These are phyloP conservation scores for Diorhabda sublineata DNA, from an alignment of 1,140 invertebrate species.

Conservation along the genomic window DNA sequence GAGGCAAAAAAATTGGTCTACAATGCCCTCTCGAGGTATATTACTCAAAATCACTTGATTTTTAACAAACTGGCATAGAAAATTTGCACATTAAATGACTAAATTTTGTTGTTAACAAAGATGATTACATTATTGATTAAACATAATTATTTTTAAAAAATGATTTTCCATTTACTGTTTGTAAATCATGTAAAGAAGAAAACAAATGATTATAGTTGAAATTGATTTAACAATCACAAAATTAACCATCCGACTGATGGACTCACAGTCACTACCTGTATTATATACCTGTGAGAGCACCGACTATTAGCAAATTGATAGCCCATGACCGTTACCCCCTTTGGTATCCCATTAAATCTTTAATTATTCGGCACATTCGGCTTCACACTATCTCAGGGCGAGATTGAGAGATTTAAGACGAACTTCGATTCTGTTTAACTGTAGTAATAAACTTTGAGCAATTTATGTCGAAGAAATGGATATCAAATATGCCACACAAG, in stretches of 20 bases:
- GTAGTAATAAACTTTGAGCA: neutral
- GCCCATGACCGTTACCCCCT: conserved; percentile 1
- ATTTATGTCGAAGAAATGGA: neutral
- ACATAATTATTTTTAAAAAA: no score
- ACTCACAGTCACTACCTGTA: neutral
- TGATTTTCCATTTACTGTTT: no score
- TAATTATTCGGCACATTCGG: conserved; percentile 1
- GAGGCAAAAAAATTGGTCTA: no score
- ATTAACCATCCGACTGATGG: neutral
- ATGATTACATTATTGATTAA: no score
- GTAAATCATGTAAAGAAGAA: no score
- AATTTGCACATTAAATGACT: no score
- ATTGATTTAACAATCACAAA: no score
- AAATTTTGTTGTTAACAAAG: no score
- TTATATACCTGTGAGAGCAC: neutral
- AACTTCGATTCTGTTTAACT: neutral
- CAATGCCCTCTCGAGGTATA: no score
- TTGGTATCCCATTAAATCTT: neutral
- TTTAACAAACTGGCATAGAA: no score
- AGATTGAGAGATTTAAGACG: neutral
- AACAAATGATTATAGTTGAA: no score
- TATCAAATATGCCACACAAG: neutral
- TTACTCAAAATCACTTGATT: no score
- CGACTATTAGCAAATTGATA: neutral
- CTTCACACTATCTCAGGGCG: neutral